Conservation (phyloP, 2,888 invertebrate species). For the Thelaira solivaga region DNA sequence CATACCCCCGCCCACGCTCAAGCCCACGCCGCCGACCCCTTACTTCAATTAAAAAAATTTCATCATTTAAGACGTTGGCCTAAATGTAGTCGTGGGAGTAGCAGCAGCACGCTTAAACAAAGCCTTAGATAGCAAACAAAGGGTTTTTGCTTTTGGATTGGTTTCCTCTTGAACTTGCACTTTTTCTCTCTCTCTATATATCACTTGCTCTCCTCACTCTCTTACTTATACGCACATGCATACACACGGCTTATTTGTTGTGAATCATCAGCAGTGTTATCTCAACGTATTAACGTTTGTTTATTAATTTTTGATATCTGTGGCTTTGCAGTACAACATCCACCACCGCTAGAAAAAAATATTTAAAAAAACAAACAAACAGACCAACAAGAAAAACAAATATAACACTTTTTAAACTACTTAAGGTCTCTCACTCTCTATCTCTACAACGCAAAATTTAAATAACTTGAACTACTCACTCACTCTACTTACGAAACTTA, state of each 20-base stretch:
- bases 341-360: conserved; percentile 20
- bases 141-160: conserved; percentile 27
- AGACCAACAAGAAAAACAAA: too few species aligned
- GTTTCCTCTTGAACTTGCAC: not conserved
- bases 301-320: not conserved
- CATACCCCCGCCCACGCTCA: too few species aligned
- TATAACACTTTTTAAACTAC: conserved; percentile 12
- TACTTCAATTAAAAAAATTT: not conserved
- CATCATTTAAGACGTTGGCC: conserved; percentile 30
- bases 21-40: too few species aligned
- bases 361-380: not conserved
- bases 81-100: conserved; percentile 47
- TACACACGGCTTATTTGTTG: too few species aligned
- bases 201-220: not conserved
- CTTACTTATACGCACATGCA: too few species aligned
- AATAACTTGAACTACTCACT: conserved; percentile 9
- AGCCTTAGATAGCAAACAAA: conserved; percentile 60
- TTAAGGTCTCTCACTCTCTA: too few species aligned
- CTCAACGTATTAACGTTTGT: not conserved
- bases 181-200: not conserved
- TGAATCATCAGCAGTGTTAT: too few species aligned
- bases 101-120: conserved; percentile 31
- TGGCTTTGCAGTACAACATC: conserved; percentile 39
- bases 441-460: conserved; percentile 31
- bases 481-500: conserved; percentile 16